Evolutionary conservation across 2,113 vertebrate species (phyloP).

Genomic region (Terrapene triunguis): DNA sequence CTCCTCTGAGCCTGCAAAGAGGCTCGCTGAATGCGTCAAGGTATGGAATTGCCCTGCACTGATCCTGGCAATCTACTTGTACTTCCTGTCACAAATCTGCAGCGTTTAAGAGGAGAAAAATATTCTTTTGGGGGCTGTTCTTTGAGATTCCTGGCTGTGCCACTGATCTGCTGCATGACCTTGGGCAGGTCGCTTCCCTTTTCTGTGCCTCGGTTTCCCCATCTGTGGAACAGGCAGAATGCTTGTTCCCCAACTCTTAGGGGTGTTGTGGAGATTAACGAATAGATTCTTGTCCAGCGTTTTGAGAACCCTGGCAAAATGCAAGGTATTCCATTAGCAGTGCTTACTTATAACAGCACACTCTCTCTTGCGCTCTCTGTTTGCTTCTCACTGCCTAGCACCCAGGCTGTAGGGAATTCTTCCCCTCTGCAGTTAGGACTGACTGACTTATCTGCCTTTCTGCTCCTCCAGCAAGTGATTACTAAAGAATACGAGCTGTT

Average conservation of each 20-base stretch:
- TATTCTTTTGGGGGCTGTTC: not conserved
- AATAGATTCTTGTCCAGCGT: not conserved
- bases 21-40: conserved; percentile 94
- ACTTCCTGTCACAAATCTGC: rapidly evolving
- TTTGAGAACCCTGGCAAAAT: not conserved
- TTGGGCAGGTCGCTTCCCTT: rapidly evolving
- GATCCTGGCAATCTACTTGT: rapidly evolving
- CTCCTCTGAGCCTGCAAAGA: conserved; percentile 91
- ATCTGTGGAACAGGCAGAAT: not conserved
- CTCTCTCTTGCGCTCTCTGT: not conserved
- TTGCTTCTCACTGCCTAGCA: not conserved
- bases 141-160: rapidly evolving
- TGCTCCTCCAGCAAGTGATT: conserved; percentile 91
- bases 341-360: not conserved
- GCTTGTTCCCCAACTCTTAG: not conserved
- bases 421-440: not conserved
- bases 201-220: not conserved
- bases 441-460: rapidly evolving
- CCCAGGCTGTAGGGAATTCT: not conserved
- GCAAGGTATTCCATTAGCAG: rapidly evolving
- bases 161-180: rapidly evolving
- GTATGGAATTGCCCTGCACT: conserved; percentile 53
- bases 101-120: not conserved
- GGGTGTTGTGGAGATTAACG: not conserved
- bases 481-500: conserved; percentile 97